Evolutionary conservation across 2,113 vertebrate genomes (phyloP).

Genomic region (Genyomyrus donnyi): DNA sequence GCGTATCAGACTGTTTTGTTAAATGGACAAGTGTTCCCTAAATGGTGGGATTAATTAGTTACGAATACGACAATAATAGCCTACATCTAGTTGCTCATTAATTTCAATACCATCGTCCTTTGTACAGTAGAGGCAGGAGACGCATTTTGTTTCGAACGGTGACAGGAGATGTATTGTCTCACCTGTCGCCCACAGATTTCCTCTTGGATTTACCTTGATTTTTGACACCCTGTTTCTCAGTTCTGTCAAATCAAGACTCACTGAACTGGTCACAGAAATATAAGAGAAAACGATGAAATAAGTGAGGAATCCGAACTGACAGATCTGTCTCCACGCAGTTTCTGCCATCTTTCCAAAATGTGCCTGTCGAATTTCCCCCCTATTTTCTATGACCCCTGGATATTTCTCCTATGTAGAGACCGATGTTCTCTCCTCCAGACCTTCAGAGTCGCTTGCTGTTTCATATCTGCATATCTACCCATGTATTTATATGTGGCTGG

Average conservation of each 20-base stretch:
- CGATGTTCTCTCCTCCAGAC: background rate
- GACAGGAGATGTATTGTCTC: conserved; percentile 24
- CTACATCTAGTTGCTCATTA: background rate
- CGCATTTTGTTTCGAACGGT: conserved; percentile 1
- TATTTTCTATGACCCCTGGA: background rate
- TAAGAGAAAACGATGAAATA: conserved; percentile 65
- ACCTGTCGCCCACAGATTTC: conserved; percentile 93
- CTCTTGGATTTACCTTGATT: conserved; percentile 79
- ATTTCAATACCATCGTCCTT: background rate
- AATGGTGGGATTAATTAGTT: background rate
- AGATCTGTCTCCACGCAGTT: conserved; percentile 39
- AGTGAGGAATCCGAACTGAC: conserved; percentile 54
- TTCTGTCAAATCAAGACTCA: conserved; percentile 70
- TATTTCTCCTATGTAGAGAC: background rate
- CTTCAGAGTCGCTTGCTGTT: background rate
- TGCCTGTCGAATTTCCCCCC: conserved; percentile 20
- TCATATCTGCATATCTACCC: background rate
- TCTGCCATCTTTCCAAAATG: conserved; percentile 44
- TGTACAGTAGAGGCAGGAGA: background rate
- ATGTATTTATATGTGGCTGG: background rate
- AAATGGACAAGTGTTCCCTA: background rate
- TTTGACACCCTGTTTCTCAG: conserved; percentile 70
- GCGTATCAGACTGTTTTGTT: background rate
- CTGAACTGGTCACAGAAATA: conserved; percentile 54
- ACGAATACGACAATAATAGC: background rate